Evolutionary conservation across 2,888 invertebrate species (phyloP).

Genomic region (Dryobotodes eremita): DNA sequence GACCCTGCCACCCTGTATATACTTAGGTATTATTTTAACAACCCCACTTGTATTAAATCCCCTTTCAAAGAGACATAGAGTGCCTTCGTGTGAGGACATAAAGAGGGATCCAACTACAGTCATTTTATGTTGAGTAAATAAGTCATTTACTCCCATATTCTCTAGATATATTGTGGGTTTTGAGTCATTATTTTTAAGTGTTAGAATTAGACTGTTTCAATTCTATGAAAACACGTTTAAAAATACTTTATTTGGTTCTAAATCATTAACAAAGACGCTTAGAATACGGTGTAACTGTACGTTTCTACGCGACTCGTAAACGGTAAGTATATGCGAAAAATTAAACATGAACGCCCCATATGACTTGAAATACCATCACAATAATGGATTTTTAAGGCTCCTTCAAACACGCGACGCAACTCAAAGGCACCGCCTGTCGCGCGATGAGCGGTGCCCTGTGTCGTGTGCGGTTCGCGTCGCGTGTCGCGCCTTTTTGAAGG

Average conservation of each 20-base stretch:
- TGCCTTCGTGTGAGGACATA: background rate
- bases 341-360: too few relatives aligned
- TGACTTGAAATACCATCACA: too few relatives aligned
- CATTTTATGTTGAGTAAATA: conserved; percentile 6
- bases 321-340: background rate
- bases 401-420: too few relatives aligned
- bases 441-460: too few relatives aligned
- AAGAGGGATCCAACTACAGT: background rate
- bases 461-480: too few relatives aligned
- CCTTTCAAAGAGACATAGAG: conserved; percentile 17
- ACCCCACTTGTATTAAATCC: conserved; percentile 35
- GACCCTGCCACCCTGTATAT: too few relatives aligned
- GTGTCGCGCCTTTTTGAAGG: too few relatives aligned
- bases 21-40: conserved; percentile 25
- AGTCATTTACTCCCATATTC: background rate
- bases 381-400: too few relatives aligned
- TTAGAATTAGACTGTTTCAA: background rate
- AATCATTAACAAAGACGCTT: background rate
- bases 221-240: background rate
- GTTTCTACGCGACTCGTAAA: background rate
- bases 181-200: background rate
- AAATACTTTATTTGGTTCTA: background rate
- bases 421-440: too few relatives aligned
- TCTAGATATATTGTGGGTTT: background rate
- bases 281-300: too few relatives aligned